Evolutionary conservation across 1,140 invertebrate genomes (phyloP), one percentile per base, ranked within the genome.

Genomic region (Contarinia nasturtii): DNA sequence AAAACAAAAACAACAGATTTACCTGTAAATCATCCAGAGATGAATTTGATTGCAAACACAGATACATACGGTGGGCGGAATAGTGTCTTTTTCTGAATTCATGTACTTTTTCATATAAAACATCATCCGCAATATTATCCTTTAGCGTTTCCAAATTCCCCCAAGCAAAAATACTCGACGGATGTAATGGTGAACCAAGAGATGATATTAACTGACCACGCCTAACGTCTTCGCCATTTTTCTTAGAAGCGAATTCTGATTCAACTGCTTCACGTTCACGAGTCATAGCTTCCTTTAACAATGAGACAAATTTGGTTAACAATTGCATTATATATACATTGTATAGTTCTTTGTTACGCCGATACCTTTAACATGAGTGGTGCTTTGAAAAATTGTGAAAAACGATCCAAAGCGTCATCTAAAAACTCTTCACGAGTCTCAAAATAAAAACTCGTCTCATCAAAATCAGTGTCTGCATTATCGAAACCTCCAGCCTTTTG

Each of bases 221-320:
- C 7, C 61, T 48, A 1, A 54, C 54, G 45, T 61, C 62, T 20
- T 64, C 59, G 21, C 60, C 59, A 18, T 59, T 52, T 4, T 53
- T 40, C 7, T 59, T 62, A 33, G 61, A 57, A 37, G 61, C 55
- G 42, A 65, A 65, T 45, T 63, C 88, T 12, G 87, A 92, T 60
- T 95, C 84, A 4, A 96, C 83, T 1, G 89, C 82, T 63, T 90
- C 84, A n/a, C 89, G 71, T 68, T 96, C 91, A 21, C 88, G 71
- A 41, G 82, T 76, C 69, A 93, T 93, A 1, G 87, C 79, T 51
- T 85, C 80, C 56, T 79, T 72, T n/a, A n/a, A n/a, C n/a, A n/a
- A n/a, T n/a, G n/a, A n/a, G n/a, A n/a, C n/a, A n/a, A n/a, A n/a
- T n/a, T n/a, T n/a, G n/a, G n/a, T n/a, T n/a, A n/a, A n/a, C n/a